Base-by-base conservation (phyloP, 2,113 vertebrate genomes). In the Trachemys scripta region DNA sequence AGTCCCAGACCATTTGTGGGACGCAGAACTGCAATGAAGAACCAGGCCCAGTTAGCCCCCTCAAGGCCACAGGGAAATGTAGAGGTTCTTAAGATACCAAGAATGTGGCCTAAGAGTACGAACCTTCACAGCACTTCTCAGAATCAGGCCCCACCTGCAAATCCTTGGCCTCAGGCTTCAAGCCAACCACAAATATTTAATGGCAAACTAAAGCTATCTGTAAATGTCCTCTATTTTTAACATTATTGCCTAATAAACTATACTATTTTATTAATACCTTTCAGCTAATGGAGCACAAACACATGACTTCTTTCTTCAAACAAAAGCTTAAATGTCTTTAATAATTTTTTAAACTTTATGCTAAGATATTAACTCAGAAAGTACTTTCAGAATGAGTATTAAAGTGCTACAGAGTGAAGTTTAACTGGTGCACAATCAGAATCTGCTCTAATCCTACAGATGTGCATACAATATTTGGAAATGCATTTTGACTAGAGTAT, bases 321-420 rank as follows among this genome's bases (percentile, higher is more conserved):
- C 2, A 96, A 88, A 27, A 85, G 75, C 42, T 97, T 95, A 96
- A 97, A 97, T 97, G 82, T 92, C 47, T 82, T 96, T 97, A 96
- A 98, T 29, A 94, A 94, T 38, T 90, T 96, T 96, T 98, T 95
- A 94, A 96, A 96, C 72, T 95, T 98, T 96, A 97, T 84, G 82
- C 62, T 85, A 91, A 90, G 86, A n/a, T 82, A 95, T 96, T 97
- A 98, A 96, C 69, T 92, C 50, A 88, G 72, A 56, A 97, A 96
- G 53, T 89, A 96, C 78, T 96, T 92, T 72, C 0, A 90, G 56
- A 92, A 53, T 57, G 95, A 94, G 72, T 93, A 90, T 90, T 94
- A 91, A 92, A 97, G 90, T 89, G 69, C 50, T 95, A 88, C 29
- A 51, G 62, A 94, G 76, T 81, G 1, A 16, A 50, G 19, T 89